Percentiles rank a stretch among this genome's conserved stretches.
Conservation (phyloP, 2,888 invertebrate species). For the Agrotis puta region DNA sequence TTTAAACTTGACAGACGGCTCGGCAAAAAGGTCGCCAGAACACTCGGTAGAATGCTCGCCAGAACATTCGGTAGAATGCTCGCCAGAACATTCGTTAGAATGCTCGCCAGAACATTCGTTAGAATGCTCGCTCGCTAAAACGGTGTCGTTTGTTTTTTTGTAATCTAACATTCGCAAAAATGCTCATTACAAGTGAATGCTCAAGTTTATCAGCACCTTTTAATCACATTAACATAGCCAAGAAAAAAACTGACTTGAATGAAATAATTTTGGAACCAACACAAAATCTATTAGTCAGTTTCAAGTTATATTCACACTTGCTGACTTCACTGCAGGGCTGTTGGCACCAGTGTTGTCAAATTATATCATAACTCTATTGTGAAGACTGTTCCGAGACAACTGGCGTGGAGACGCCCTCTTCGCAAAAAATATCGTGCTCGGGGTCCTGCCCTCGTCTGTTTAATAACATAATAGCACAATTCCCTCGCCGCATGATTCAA, state of each 20-base stretch:
- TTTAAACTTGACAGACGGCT: too few relatives aligned
- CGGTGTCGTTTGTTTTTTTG: too few relatives aligned
- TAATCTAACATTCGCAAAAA: too few relatives aligned
- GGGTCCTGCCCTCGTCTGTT: constrained; percentile 92
- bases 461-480: constrained; percentile 93
- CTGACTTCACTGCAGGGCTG: constrained; percentile 62
- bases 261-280: background rate
- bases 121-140: too few relatives aligned
- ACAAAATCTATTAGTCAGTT: background rate
- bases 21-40: too few relatives aligned
- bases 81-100: too few relatives aligned
- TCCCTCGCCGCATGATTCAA: constrained; percentile 93
- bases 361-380: constrained; percentile 91
- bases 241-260: background rate
- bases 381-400: constrained; percentile 87
- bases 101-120: too few relatives aligned
- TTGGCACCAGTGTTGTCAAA: constrained; percentile 85
- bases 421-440: constrained; percentile 85
- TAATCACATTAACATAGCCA: background rate
- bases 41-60: too few relatives aligned
- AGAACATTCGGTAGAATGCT: too few relatives aligned
- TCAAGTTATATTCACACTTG: constrained; percentile 35
- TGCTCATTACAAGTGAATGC: too few relatives aligned
- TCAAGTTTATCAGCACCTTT: too few relatives aligned
- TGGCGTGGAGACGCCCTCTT: constrained; percentile 88